Conservation (phyloP, 2,888 invertebrate genomes). For the Criorhina ranunculi region DNA sequence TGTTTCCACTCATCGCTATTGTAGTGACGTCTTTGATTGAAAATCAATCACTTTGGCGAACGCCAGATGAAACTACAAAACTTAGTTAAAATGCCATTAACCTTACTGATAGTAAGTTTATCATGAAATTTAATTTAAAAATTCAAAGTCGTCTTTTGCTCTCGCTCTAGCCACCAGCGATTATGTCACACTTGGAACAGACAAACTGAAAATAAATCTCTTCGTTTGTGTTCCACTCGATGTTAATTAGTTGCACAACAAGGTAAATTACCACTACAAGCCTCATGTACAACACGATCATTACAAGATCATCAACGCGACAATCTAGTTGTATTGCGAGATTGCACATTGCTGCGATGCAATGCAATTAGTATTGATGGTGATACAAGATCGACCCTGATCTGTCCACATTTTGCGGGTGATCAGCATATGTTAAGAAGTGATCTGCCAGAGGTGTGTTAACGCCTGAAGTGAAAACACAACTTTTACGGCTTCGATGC, state of each 20-base stretch:
- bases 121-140: constrained; percentile 24
- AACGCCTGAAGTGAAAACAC: neutral
- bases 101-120: constrained; percentile 44
- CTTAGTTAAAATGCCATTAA: constrained; percentile 50
- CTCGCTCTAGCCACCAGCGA: neutral
- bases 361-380: neutral
- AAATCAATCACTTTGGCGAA: neutral
- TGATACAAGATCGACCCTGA: constrained; percentile 14
- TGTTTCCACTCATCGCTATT: neutral
- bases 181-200: constrained; percentile 42
- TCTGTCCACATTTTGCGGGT: constrained; percentile 1
- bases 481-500: constrained; percentile 28
- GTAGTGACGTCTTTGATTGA: neutral
- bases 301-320: constrained; percentile 49
- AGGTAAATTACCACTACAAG: neutral
- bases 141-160: neutral
- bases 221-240: constrained; percentile 12
- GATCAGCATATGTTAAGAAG: constrained; percentile 24
- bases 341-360: neutral
- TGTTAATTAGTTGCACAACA: constrained; percentile 40
- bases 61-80: neutral
- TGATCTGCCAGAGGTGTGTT: constrained; percentile 37
- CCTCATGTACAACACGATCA: constrained; percentile 35
- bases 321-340: constrained; percentile 17
- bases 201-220: constrained; percentile 18